These are phyloP conservation scores for Ecdyonurus torrentis DNA, from an alignment of 2,888 invertebrate genomes.

Conservation along the genomic window DNA sequence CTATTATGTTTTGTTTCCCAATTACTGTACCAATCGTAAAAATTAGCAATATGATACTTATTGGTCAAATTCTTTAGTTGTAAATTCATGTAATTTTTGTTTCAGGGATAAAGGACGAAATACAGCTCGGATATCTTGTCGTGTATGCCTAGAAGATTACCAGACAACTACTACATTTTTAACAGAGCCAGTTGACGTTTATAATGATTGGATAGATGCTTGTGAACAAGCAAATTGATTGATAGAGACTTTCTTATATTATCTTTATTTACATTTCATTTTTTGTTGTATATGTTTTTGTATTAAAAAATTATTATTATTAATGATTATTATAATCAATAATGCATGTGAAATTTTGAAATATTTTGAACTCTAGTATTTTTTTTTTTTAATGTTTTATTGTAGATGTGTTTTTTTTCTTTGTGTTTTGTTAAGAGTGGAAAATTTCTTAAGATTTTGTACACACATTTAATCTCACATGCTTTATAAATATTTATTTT, in stretches of 20 bases:
- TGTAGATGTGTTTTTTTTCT: too few relatives aligned
- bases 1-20: too few relatives aligned
- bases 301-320: neutral
- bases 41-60: neutral
- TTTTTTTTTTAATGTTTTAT: too few relatives aligned
- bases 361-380: too few relatives aligned
- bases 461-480: too few relatives aligned
- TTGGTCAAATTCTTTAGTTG: neutral
- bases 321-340: neutral
- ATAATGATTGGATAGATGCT: conserved; percentile 99
- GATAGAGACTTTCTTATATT: too few relatives aligned
- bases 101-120: conserved; percentile 85
- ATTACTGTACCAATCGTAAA: too few relatives aligned
- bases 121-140: conserved; percentile 85
- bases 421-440: too few relatives aligned
- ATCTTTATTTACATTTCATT: too few relatives aligned
- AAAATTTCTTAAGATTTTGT: too few relatives aligned
- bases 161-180: conserved; percentile 91
- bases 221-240: conserved; percentile 83
- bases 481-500: too few relatives aligned
- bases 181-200: conserved; percentile 96
- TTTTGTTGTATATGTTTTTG: neutral
- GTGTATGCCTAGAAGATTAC: conserved; percentile 92
- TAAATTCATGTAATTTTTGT: conserved; percentile 12
- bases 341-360: too few relatives aligned